Conservation (phyloP, 1,140 invertebrate species). For the Lysiphlebus fabarum region DNA sequence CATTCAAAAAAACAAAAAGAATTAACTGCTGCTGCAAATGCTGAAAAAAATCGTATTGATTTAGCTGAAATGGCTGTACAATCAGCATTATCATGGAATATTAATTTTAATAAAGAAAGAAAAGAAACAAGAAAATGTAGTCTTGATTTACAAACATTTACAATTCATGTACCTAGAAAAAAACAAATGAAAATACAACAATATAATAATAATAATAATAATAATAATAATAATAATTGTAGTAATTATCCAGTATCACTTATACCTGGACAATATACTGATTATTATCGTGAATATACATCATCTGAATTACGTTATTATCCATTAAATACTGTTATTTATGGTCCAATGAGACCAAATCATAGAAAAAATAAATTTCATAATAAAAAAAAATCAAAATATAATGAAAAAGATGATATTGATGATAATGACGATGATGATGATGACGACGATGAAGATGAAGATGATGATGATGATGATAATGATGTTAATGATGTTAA, state of each 20-base stretch:
- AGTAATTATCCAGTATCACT: slow-evolving; percentile 85
- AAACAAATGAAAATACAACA: slow-evolving; percentile 54
- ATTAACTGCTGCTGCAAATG: slow-evolving; percentile 54
- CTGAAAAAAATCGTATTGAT: slow-evolving; percentile 63
- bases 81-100: slow-evolving; percentile 86
- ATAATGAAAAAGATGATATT: too few relatives aligned
- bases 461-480: too few relatives aligned
- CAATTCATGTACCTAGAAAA: slow-evolving; percentile 67
- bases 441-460: too few relatives aligned
- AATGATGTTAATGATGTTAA: too few relatives aligned
- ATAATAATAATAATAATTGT: too few relatives aligned
- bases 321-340: slow-evolving; percentile 86
- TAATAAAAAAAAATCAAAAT: too few relatives aligned
- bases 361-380: too few relatives aligned
- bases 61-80: slow-evolving; percentile 82
- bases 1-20: slow-evolving; percentile 69
- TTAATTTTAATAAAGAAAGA: slow-evolving; percentile 74
- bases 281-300: slow-evolving; percentile 70
- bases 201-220: slow-evolving; percentile 48
- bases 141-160: slow-evolving; percentile 75
- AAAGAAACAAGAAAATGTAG: slow-evolving; percentile 66
- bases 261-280: slow-evolving; percentile 90
- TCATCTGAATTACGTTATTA: slow-evolving; percentile 71
- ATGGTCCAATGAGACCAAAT: slow-evolving; percentile 65
- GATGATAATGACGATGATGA: too few relatives aligned